Base-by-base conservation (phyloP, 2,113 vertebrate genomes). In the Ammodytes dubius region DNA sequence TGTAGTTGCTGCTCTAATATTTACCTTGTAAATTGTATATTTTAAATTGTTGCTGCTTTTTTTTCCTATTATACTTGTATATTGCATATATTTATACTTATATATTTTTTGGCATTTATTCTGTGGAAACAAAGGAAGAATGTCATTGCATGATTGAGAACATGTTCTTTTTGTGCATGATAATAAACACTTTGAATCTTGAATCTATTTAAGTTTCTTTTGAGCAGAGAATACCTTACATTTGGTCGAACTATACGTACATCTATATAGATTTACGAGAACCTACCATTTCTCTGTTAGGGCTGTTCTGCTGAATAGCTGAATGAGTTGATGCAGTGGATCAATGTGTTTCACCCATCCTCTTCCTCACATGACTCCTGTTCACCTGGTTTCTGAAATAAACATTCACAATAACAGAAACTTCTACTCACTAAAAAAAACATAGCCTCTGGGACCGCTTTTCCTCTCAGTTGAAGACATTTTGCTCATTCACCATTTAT, bases 271-370 rank as follows among this genome's bases (percentile, higher is more conserved):
- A 11, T 19, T 4, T 49, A 6, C 4, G 1, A 49, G n/a, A 42
- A 86, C 95, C 56, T 94, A 99, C 98, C 97, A 98, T 94, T 98
- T 99, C 93, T 99, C 98, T 1, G 98, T 99, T 45, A 99, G 95
- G 42, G 98, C 98, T 0, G 98, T 99, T 90, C 97, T 95, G 87
- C 98, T 99, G 88, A 99, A 99, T 37, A 99, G 95, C 59, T 98
- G 97, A 82, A 99, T 99, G 77, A 99, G 97, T 82, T 99, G 98
- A 86, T 99, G 97, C 7, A 99, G 94, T 8, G 98, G 98, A 81
- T 99, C 98, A 5, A 98, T 96, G 87, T 93, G 95, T 86, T 96
- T 98, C 39, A 92, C 9, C 12, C 94, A 85, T 98, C 98, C 15
- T 98, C 98, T 71, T 98, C 97, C 82, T 99, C 98, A 1, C 84